Evolutionary conservation across 2,797 vertebrate genomes (phyloP), one percentile per base, ranked within the genome.

Genomic region (Enteromius fasciolatus): DNA sequence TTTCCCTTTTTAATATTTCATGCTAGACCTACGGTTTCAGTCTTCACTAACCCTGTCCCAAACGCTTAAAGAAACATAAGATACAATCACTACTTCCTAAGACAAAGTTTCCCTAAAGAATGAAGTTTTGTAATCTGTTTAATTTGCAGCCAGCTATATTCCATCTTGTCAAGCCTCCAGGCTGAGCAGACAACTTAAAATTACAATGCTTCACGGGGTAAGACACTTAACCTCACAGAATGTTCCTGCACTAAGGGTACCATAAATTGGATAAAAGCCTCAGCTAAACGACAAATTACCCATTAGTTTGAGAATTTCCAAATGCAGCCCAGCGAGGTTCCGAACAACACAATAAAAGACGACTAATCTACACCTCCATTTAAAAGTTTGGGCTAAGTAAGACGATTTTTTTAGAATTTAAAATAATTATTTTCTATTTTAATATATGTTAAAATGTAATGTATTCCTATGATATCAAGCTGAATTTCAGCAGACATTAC

Each of bases 191-290:
- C 17, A 63, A 67, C 76, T 50, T 78, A 10, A 66, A 76, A 67
- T 52, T 78, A 6, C 44, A 67, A 67, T 36, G 28, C 41, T 67
- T 48, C 44, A 66, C 15, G 12, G 76, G 63, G 76, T 52, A 64
- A 57, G 72, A 75, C 17, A 64, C 23, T 76, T 48, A 46, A 63
- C 44, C 69, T 36, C 23, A 48, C 20, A 63, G 14, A 63, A 33
- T 64, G 28, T 33, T 73, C 33, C 59, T 81, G 41, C 57, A 52
- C 25, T 74, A 52, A 18, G 69, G 9, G 5, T 74, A 73, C n/a
- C 46, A 23, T 52, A 81, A 64, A 57, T 79, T 79, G 59, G 33
- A 75, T 54, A 82, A 52, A 54, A 74, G 41, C 23, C 39, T 77
- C 9, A 63, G 41, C 75, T 64, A 46, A 48, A 64, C 4, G 9